Evolutionary conservation across 2,113 vertebrate genomes (phyloP).

Genomic region (Erinaceus europaeus): DNA sequence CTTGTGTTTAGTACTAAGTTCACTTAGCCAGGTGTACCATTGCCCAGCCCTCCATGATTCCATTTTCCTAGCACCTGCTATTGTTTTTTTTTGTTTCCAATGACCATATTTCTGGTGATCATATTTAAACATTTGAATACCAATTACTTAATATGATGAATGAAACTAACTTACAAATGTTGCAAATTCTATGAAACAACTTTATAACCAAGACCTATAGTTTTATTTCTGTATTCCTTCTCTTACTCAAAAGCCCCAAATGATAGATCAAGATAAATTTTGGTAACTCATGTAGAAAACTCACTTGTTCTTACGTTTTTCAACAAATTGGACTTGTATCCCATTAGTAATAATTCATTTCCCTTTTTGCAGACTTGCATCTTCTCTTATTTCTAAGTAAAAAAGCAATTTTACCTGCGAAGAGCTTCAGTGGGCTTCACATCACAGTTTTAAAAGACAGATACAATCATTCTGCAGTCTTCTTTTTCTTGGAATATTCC

Average conservation of each 20-base stretch:
- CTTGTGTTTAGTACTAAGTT: too few species aligned
- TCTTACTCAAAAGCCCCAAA: neutral
- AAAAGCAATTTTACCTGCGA: neutral
- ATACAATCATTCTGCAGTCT: neutral
- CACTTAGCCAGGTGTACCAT: too few species aligned
- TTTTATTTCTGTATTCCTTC: neutral
- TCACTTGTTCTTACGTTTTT: neutral
- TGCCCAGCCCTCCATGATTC: too few species aligned
- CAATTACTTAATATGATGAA: neutral
- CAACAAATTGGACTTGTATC: neutral
- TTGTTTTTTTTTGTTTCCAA: too few species aligned
- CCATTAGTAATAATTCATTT: neutral
- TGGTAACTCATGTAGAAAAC: neutral
- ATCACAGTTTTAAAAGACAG: neutral
- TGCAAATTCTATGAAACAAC: neutral
- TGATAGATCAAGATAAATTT: neutral
- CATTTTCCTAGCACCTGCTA: neutral
- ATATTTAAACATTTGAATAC: slow-evolving; percentile 1
- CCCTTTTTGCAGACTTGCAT: neutral
- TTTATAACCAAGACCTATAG: neutral
- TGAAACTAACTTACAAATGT: neutral
- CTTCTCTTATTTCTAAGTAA: slow-evolving; percentile 34
- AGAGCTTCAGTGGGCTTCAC: neutral
- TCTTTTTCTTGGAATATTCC: slow-evolving; percentile 37
- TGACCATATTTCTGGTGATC: neutral